Percentiles rank a stretch among this genome's conserved stretches.
These are phyloP conservation scores for Enteromius thamalakanensis DNA, from an alignment of 2,797 vertebrate species.

Conservation along the genomic window DNA sequence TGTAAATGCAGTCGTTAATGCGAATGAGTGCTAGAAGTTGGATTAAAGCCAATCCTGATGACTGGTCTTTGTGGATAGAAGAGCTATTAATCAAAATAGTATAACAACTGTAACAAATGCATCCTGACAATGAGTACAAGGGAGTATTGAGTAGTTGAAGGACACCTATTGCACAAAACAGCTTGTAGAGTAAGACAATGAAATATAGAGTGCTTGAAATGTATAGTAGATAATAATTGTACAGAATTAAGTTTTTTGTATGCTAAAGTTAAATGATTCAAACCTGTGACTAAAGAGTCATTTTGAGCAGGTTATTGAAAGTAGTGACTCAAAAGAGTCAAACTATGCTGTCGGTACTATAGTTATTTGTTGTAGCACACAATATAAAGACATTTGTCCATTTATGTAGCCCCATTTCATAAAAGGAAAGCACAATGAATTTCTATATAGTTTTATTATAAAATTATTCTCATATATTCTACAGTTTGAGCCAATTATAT, in stretches of 20 bases:
- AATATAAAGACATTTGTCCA: not conserved
- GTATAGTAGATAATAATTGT: not conserved
- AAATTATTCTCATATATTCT: not conserved
- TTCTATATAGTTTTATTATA: not conserved
- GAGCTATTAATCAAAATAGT: not conserved
- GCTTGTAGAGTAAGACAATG: not conserved
- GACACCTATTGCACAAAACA: not conserved
- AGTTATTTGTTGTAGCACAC: not conserved
- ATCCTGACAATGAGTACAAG: not conserved
- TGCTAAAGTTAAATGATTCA: not conserved
- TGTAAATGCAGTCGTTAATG: not conserved
- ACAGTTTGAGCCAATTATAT: not conserved
- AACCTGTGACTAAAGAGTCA: not conserved
- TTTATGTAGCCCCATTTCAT: not conserved
- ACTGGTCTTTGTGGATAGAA: not conserved
- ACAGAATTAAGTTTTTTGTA: not conserved
- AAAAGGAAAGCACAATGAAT: not conserved
- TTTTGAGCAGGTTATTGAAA: not conserved
- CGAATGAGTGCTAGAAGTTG: not conserved
- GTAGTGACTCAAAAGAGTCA: not conserved
- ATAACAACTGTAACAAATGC: not conserved
- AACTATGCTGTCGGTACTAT: not conserved
- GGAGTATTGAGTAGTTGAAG: not conserved
- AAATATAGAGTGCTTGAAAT: not conserved
- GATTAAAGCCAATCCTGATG: conserved; percentile 10